phyloP scores from a whole-genome alignment of 2,888 invertebrate genomes.

The Lydus trimaculatus region DNA sequence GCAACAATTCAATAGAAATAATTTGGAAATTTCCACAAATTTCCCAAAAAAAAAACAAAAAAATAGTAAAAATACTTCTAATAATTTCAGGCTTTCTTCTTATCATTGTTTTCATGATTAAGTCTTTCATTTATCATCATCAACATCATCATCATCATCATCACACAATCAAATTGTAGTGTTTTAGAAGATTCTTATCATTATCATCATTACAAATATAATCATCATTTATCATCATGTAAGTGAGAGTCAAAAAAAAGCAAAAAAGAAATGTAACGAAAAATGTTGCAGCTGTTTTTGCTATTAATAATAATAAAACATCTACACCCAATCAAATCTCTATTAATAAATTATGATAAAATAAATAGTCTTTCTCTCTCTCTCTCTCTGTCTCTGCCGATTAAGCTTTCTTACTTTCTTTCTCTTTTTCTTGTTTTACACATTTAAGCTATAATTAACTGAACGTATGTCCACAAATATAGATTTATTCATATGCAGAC shows the following conservation, averaged over 20 bases:
- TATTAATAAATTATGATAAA: constrained; percentile 1
- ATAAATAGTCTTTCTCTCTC: neutral
- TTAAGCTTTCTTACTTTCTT: too few species aligned
- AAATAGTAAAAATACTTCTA: neutral
- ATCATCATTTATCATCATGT: neutral
- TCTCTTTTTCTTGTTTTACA: neutral
- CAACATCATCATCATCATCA: neutral
- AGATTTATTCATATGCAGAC: neutral
- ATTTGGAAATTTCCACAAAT: neutral
- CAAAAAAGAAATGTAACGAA: neutral
- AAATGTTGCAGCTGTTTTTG: neutral
- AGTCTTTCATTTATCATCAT: neutral
- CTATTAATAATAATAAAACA: neutral
- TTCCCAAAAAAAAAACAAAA: neutral
- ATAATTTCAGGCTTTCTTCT: neutral
- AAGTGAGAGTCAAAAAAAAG: too few species aligned
- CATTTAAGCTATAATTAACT: too few species aligned
- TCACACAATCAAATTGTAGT: too few species aligned
- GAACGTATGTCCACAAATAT: neutral
- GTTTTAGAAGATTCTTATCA: neutral
- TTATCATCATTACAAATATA: neutral
- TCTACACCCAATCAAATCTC: neutral
- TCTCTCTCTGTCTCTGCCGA: too few species aligned
- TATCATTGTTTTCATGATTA: neutral
- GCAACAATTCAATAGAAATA: neutral